Base-by-base conservation (phyloP, 23 tunicate species). In the Styela clava region DNA sequence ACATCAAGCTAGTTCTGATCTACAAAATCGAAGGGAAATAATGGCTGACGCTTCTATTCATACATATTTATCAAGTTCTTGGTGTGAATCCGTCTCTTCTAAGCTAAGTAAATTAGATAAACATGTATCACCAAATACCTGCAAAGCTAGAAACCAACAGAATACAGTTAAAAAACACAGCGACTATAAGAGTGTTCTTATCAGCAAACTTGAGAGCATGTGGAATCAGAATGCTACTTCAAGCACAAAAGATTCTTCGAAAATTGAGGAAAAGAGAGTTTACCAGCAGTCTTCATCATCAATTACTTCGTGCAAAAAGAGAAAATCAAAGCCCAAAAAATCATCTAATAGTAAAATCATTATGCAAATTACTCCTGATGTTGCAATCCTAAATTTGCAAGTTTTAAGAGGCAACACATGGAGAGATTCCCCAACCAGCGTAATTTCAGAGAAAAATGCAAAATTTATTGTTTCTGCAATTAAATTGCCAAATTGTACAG, bases 391-490 rank as follows among this genome's bases (percentile, higher is more conserved):
- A 26, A 26, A 30, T 16, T 35, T 71, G 34, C 77, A 71, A 71
- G 7, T 71, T 20, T 35, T 71, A 16, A 71, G 77, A 32, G 37
- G 37, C 24, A 32, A 3, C 16, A 3, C 77, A 2, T 32, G 3
- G 12, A 71, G 35, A 33, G 77, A 71, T 21, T 35, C 77, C 20
- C 35, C 35, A 30, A 30, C 35, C 16, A 71, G 16, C 35, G 5
- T 71, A 2, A 71, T 71, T 30, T 71, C 77, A 3, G 77, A 31
- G 37, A 35, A 32, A 31, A 71, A 16, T 32, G 77, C 77, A 31
- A 32, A 71, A 71, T 71, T 71, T 32, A 16, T 71, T 21, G 16
- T 35, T n/a, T 71, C 77, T 26, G 77, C 77, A 18, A 28, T 71
- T 3, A 71, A 32, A 34, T 19, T 68, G 27, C 73, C 73, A 16